Evolutionary conservation across 2,797 vertebrate genomes (phyloP), one percentile per base, ranked within the genome.

Genomic region (Acomys russatus): DNA sequence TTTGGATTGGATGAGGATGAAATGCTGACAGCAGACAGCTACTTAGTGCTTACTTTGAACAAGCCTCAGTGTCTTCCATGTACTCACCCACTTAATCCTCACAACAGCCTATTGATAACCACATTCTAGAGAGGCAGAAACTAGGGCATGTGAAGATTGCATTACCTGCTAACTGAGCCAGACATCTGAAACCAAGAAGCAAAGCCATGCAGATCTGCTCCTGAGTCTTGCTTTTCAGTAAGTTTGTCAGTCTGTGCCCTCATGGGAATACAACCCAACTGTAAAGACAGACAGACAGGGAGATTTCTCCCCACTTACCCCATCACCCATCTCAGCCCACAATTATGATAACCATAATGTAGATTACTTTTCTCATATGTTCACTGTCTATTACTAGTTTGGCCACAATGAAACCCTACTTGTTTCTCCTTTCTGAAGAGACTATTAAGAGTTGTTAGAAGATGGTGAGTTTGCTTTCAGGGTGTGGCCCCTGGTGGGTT

Each of bases 241-340:
- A 2, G n/a, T 90, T 88, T 76, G 9, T 93, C 86, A 92, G 66
- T 92, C 70, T 89, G 10, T 64, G 18, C 77, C 54, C 93, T 83
- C 78, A 15, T 51, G 78, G 49, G 76, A 93, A 73, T 73, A 77
- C 68, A 93, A 93, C 90, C 25, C 11, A 68, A 30, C 14, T 28
- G 35, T 3, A 33, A 25, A 54, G 5, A 9, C 6, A 78, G 18
- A 68, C 17, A 68, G n/a, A 33, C 23, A 88, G 6, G 56, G 49
- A 70, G 10, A 8, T 51, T 44, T 88, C 38, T 1, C 25, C 12
- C 59, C 7, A 83, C 0, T 44, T 54, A 61, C 89, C n/a, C 30
- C 49, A 11, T 93, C 56, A 59, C 90, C 63, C 56, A 59, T 92
- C 63, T 82, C 51, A 70, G 12, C n/a, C 84, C 91, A 33, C 10